Conservation (phyloP, 2,888 invertebrate genomes). For the Hemaris fuciformis region DNA sequence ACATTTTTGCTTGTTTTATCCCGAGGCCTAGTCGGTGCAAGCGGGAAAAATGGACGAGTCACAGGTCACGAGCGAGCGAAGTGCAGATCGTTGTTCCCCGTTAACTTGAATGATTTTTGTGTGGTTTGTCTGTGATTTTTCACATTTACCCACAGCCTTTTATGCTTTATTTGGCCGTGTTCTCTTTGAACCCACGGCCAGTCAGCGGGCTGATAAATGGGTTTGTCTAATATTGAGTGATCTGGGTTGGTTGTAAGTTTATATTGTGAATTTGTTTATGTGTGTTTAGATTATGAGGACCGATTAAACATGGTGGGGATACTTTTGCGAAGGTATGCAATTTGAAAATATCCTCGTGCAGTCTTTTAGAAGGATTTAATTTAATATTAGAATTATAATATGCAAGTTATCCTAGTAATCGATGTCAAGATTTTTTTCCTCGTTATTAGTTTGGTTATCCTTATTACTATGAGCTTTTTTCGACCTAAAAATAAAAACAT, state of each 20-base stretch:
- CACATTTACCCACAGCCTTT: slow-evolving; percentile 44
- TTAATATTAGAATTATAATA: too few species aligned
- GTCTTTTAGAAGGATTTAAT: too few species aligned
- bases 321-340: too few species aligned
- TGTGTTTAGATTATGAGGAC: background rate
- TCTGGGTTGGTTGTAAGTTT: background rate
- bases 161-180: slow-evolving; percentile 41
- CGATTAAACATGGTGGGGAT: too few species aligned
- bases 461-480: too few species aligned
- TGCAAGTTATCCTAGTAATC: too few species aligned
- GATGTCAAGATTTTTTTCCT: too few species aligned
- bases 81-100: slow-evolving; percentile 67
- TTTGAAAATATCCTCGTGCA: too few species aligned
- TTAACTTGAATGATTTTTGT: slow-evolving; percentile 67
- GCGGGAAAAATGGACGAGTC: slow-evolving; percentile 55
- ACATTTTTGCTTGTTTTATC: slow-evolving; percentile 43
- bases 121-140: slow-evolving; percentile 62
- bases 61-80: slow-evolving; percentile 56
- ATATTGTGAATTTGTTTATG: background rate
- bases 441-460: too few species aligned
- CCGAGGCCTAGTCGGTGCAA: slow-evolving; percentile 41
- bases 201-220: slow-evolving; percentile 8
- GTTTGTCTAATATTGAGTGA: background rate
- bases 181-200: slow-evolving; percentile 17
- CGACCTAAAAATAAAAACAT: too few species aligned